These are phyloP conservation scores for Zootoca vivipara DNA, from an alignment of 2,113 vertebrate species.

Conservation along the genomic window DNA sequence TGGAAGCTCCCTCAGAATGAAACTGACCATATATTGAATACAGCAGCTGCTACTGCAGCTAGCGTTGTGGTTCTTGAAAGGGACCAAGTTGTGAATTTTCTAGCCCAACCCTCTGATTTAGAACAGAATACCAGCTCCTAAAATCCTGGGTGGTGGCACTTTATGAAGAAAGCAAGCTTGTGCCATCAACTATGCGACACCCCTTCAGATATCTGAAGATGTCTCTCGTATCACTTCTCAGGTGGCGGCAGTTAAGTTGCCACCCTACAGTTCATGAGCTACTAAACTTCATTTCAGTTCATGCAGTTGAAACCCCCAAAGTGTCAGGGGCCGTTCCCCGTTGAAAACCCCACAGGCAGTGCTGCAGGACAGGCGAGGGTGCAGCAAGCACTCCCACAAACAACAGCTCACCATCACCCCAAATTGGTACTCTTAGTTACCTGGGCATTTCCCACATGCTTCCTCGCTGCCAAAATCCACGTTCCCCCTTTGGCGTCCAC, in stretches of 20 bases:
- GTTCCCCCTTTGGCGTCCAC: background rate
- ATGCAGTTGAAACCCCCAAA: too few relatives aligned
- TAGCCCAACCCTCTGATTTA: too few relatives aligned
- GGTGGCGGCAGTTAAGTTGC: background rate
- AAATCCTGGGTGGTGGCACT: too few relatives aligned
- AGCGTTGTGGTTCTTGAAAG: background rate
- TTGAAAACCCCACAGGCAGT: background rate
- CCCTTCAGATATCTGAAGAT: too few relatives aligned
- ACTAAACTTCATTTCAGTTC: background rate
- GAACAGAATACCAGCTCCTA: too few relatives aligned
- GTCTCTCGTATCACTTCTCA: too few relatives aligned
- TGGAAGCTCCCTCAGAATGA: slow-evolving; percentile 26
- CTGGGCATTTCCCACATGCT: background rate
- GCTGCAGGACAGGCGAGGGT: background rate
- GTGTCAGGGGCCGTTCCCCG: background rate
- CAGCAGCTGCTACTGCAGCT: background rate
- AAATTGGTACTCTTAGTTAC: background rate
- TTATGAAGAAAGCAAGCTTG: too few relatives aligned
- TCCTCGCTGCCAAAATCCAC: too few relatives aligned
- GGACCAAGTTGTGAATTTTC: too few relatives aligned
- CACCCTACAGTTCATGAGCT: background rate
- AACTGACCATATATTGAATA: background rate
- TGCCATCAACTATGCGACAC: too few relatives aligned
- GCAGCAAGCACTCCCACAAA: background rate
- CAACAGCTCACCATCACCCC: background rate